Conservation (phyloP, 2,113 vertebrate species). For the Chamaea fasciata region DNA sequence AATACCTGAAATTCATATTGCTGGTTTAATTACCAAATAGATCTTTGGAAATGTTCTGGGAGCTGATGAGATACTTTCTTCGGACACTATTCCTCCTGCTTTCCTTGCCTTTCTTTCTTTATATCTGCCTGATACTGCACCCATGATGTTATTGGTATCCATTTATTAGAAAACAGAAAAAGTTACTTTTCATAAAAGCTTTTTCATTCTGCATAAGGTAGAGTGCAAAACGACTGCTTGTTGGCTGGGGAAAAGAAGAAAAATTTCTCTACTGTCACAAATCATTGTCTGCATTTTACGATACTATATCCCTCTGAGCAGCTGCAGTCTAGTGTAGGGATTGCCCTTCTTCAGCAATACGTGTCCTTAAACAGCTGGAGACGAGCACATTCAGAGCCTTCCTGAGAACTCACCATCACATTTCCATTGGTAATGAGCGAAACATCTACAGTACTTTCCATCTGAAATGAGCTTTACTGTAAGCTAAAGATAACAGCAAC, state of each 20-base stretch:
- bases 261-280: not conserved
- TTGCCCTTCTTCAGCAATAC: not conserved
- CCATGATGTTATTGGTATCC: not conserved
- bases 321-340: not conserved
- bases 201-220: not conserved
- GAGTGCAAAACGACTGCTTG: not conserved
- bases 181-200: not conserved
- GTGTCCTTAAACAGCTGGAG: not conserved
- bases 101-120: slow-evolving; percentile 1
- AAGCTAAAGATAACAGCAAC: not conserved
- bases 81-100: not conserved
- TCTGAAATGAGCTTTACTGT: not conserved
- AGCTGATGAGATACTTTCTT: not conserved
- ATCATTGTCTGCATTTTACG: not conserved
- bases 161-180: not conserved
- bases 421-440: not conserved
- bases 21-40: not conserved
- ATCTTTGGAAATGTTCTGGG: not conserved
- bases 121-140: not conserved
- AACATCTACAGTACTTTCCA: not conserved
- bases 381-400: not conserved
- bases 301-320: not conserved
- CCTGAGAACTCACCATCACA: not conserved
- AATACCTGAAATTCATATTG: not conserved
- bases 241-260: not conserved